Evolutionary conservation across 2,113 vertebrate genomes (phyloP).

Genomic region (Heliornis fulica): DNA sequence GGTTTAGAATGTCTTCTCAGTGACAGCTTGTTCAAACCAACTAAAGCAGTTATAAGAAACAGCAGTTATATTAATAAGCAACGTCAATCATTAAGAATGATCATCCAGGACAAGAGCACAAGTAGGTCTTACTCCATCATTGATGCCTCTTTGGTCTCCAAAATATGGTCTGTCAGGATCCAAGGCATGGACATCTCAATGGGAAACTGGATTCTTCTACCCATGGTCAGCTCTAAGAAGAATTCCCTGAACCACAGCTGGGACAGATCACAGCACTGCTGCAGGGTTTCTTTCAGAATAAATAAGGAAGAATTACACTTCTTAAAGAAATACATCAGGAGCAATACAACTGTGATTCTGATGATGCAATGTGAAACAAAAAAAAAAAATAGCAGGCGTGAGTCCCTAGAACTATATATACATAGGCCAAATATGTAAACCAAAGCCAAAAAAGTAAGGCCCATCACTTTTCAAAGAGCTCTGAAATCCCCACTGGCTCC

Average conservation of each 20-base stretch:
- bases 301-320: conserved; percentile 16
- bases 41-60: neutral
- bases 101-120: neutral
- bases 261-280: conserved; percentile 85
- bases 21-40: neutral
- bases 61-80: neutral
- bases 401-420: neutral
- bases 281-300: conserved; percentile 77
- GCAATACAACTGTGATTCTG: neutral
- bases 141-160: conserved; percentile 84
- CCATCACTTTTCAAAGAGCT: neutral
- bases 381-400: conserved; percentile 29
- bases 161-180: conserved; percentile 95
- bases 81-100: neutral
- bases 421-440: neutral
- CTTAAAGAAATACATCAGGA: neutral
- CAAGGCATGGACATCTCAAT: conserved; percentile 99
- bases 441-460: neutral
- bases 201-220: conserved; percentile 84
- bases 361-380: conserved; percentile 30
- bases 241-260: conserved; percentile 90
- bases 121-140: conserved; percentile 84
- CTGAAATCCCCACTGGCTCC: neutral
- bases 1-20: neutral
- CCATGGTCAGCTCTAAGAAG: conserved; percentile 93